phyloP scores from a whole-genome alignment of 2,888 invertebrate genomes.

The Heliconius sara region DNA sequence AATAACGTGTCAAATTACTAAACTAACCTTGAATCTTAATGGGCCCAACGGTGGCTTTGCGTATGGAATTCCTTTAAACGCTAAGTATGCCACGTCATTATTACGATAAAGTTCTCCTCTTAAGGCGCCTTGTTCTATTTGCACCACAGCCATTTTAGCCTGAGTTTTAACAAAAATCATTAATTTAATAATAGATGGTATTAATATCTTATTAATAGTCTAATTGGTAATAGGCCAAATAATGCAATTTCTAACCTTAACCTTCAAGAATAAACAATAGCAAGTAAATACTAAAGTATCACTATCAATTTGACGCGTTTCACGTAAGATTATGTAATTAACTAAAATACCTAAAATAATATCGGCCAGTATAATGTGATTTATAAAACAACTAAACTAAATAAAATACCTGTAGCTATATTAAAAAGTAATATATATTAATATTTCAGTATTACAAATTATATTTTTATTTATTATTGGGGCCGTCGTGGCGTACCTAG shows the following conservation, averaged over 20 bases:
- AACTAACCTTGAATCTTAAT: conserved; percentile 85
- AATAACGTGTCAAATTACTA: background rate
- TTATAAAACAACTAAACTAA: background rate
- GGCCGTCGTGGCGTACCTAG: too few species aligned
- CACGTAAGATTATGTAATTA: background rate
- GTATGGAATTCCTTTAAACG: conserved; percentile 85
- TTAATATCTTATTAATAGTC: background rate
- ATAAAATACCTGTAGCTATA: background rate
- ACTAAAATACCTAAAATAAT: background rate
- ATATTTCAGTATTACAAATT: too few species aligned
- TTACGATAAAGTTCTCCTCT: conserved; percentile 63
- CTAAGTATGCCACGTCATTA: conserved; percentile 63
- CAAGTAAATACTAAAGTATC: background rate
- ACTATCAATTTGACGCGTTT: background rate
- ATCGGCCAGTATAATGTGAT: background rate
- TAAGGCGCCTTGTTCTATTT: conserved; percentile 66
- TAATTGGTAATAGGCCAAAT: conserved; percentile 11
- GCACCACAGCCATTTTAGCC: conserved; percentile 61
- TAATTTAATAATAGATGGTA: background rate
- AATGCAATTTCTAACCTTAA: conserved; percentile 13
- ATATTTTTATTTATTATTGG: too few species aligned
- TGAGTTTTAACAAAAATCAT: conserved; percentile 36
- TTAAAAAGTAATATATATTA: too few species aligned
- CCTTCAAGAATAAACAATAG: background rate
- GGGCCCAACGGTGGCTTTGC: conserved; percentile 84